Base-by-base conservation (phyloP, 2,888 invertebrate genomes). In the Eustalomyia histrio region DNA sequence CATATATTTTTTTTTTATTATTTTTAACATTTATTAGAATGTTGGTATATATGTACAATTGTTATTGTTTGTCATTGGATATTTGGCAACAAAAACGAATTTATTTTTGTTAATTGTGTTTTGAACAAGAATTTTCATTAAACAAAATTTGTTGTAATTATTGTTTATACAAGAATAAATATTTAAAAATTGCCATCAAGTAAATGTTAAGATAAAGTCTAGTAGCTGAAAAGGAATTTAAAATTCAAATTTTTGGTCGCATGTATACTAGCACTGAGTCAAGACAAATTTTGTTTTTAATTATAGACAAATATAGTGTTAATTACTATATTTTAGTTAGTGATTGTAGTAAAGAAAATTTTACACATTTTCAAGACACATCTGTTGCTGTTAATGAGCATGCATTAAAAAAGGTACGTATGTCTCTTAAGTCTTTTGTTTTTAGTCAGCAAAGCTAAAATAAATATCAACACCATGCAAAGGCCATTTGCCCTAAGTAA, bases 371-470 rank as follows among this genome's bases (percentile, higher is more conserved):
- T 4, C 21, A 21, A 52, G 21, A 43, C 43, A 63, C 55, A 16
- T 18, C 12, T 57, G 43, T 17, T 21, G 63, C 63, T 53, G 55
- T 55, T 53, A 73, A 43, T 73, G 64, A 57, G 24, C 47, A 29
- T 33, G 29, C 7, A 33, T 33, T 9, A 16, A 57, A 33, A 29
- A 8, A 65, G 39, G 53, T 53, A 16, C 55, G 65, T 53, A 16
- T 67, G 65, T 67, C n/a, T 24, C 53, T 53, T 67, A 53, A 39
- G 39, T 67, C 65, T 55, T 67, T 67, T 67, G 53, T 55, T 67
- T 64, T 67, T 53, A 17, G 52, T 52, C 52, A 52, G 35, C n/a
- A 29, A 29, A 6, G 7, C 7, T 29, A 6, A 29, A 8, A 33
- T 12, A 64, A 64, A 33, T 21, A 35, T 53, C 9, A 55, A 55